Percentiles rank a stretch among this genome's conserved stretches.
These are phyloP conservation scores for Melanostoma mellinum DNA, from an alignment of 2,888 invertebrate genomes.

Conservation along the genomic window DNA sequence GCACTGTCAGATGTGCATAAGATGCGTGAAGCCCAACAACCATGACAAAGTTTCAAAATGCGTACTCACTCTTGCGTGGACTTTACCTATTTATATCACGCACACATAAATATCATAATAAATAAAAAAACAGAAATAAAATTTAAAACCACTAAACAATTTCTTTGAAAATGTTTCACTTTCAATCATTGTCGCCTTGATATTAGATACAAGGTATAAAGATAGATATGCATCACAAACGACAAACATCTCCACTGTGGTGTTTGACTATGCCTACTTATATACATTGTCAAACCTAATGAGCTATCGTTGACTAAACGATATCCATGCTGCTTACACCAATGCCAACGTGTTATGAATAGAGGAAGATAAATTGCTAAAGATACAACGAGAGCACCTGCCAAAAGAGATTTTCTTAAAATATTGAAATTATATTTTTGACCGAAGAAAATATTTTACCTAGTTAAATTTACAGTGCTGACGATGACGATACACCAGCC, in stretches of 20 bases:
- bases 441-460: slow-evolving; percentile 6
- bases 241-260: not conserved
- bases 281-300: slow-evolving; percentile 59
- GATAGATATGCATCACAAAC: not conserved
- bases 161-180: slow-evolving; percentile 51
- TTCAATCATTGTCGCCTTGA: slow-evolving; percentile 39
- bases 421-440: slow-evolving; percentile 61
- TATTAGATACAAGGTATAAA: slow-evolving; percentile 13
- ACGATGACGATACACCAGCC: too few relatives aligned
- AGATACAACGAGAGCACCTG: slow-evolving; percentile 60
- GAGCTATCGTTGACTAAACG: slow-evolving; percentile 63
- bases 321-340: slow-evolving; percentile 31
- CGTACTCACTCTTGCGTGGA: slow-evolving; percentile 47
- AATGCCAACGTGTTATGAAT: slow-evolving; percentile 26
- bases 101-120: slow-evolving; percentile 2
- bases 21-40: slow-evolving; percentile 40
- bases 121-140: slow-evolving; percentile 22
- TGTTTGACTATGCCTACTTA: not conserved
- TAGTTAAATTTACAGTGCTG: too few relatives aligned
- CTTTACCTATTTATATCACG: slow-evolving; percentile 6
- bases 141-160: slow-evolving; percentile 23
- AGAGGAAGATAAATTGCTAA: slow-evolving; percentile 58
- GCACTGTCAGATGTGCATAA: slow-evolving; percentile 45
- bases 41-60: slow-evolving; percentile 59
- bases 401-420: slow-evolving; percentile 69